A percentile compares a stretch with the other conserved stretches of the same genome.
phyloP scores from a whole-genome alignment of 2,113 vertebrate genomes.

The Origma solitaria region DNA sequence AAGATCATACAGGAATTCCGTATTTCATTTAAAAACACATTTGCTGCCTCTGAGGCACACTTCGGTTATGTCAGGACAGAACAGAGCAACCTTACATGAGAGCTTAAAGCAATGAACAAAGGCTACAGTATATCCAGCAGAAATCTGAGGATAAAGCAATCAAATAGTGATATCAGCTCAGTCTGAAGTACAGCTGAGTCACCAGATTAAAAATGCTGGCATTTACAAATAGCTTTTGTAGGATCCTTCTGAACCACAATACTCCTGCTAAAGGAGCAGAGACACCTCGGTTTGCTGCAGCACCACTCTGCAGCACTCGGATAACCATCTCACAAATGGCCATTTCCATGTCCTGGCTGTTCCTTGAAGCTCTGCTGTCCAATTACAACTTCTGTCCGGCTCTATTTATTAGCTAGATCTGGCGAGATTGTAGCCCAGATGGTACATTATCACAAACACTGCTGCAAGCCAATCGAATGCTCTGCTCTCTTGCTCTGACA shows the following conservation, averaged over 20 bases:
- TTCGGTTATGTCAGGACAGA: neutral
- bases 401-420: neutral
- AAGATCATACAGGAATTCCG: neutral
- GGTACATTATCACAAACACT: neutral
- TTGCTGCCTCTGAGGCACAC: neutral
- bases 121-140: neutral
- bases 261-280: neutral
- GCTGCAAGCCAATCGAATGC: neutral
- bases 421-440: neutral
- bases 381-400: neutral
- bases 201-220: neutral
- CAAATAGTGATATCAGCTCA: neutral
- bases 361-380: slow-evolving; percentile 1
- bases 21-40: neutral
- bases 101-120: neutral
- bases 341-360: neutral
- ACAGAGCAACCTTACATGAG: neutral
- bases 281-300: neutral
- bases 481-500: neutral
- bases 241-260: neutral
- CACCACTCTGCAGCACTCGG: neutral
- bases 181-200: neutral
- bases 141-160: neutral
- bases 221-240: neutral
- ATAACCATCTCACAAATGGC: neutral